Evolutionary conservation across 2,797 vertebrate species (phyloP), one percentile per base, ranked within the genome.

Genomic region (Odontamblyopus rebecca): DNA sequence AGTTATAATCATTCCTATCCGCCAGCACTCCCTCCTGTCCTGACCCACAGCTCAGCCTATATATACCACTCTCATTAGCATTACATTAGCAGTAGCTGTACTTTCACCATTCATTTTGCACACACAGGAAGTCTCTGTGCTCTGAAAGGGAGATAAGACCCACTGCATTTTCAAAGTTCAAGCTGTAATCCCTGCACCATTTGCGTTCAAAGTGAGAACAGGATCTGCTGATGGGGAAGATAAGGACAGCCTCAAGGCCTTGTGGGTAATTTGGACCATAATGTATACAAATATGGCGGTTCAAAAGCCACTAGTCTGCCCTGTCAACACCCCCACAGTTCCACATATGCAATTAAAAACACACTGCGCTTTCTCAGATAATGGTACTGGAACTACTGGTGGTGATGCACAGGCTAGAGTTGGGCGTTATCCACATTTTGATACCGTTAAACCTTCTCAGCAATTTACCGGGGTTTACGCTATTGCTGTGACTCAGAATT

Each of bases 161-260:
- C 23, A 16, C 38, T 1, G 29, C 19, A 1, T n/a, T 56, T 60
- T 56, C 35, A 61, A 27, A 59, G 61, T 26, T 9, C 35, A 62
- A 38, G 29, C 18, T 7, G 62, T 73, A 6, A 65, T 41, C 41
- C 48, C 67, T 66, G 50, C 50, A 66, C 70, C 61, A 67, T 50
- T 61, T 51, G 68, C 54, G 44, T 51, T 79, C 67, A 74, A 68
- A 59, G 67, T 61, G 32, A 70, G 35, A 77, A 63, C 44, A 16
- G 57, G 53, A 61, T 72, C 41, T 69, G 61, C 60, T 65, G 71
- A 74, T 70, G 61, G 26, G 6, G n/a, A 38, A 62, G 71, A 78
- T 78, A 74, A 62, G 32, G 61, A 54, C 35, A 32, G n/a, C 61
- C 67, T 69, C 65, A 53, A 50, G 23, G 71, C 61, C 63, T 59